Percentiles rank a stretch among this genome's conserved stretches.
phyloP scores from a whole-genome alignment of 2,888 invertebrate species.

The Stratiomys singularior region DNA sequence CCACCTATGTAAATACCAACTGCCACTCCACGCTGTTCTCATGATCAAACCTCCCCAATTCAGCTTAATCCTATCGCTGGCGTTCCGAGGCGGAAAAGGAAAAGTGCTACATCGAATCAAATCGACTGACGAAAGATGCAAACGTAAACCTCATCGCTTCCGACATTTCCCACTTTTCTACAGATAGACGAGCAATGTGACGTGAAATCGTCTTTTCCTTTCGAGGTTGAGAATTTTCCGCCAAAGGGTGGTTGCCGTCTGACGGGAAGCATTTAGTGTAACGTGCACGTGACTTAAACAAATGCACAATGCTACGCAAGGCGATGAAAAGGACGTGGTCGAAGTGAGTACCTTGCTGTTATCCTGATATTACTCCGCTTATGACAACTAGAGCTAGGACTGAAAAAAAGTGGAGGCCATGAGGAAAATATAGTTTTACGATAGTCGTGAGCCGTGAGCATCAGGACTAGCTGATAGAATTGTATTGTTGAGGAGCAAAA shows the following conservation, averaged over 20 bases:
- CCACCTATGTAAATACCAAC: slow-evolving; percentile 1
- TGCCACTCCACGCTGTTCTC: not conserved
- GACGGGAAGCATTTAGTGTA: slow-evolving; percentile 47
- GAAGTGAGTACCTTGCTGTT: not conserved
- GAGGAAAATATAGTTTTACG: slow-evolving; percentile 9
- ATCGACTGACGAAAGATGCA: not conserved
- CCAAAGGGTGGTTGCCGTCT: slow-evolving; percentile 15
- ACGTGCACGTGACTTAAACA: slow-evolving; percentile 51
- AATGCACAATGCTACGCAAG: slow-evolving; percentile 41
- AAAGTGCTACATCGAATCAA: slow-evolving; percentile 17
- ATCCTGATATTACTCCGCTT: not conserved
- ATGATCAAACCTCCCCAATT: slow-evolving; percentile 34
- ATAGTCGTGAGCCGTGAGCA: not conserved
- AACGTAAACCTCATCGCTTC: slow-evolving; percentile 33
- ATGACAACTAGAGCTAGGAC: not conserved
- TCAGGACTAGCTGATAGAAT: not conserved
- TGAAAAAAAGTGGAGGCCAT: not conserved
- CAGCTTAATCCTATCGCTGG: slow-evolving; percentile 20
- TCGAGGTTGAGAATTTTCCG: not conserved
- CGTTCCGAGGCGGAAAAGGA: not conserved
- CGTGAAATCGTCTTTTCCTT: slow-evolving; percentile 44
- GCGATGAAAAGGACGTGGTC: not conserved
- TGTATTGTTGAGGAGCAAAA: slow-evolving; percentile 25
- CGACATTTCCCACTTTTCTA: slow-evolving; percentile 14
- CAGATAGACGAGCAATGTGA: slow-evolving; percentile 29